Conservation (phyloP, 2,888 invertebrate species). For the Drosophila gaucha region DNA sequence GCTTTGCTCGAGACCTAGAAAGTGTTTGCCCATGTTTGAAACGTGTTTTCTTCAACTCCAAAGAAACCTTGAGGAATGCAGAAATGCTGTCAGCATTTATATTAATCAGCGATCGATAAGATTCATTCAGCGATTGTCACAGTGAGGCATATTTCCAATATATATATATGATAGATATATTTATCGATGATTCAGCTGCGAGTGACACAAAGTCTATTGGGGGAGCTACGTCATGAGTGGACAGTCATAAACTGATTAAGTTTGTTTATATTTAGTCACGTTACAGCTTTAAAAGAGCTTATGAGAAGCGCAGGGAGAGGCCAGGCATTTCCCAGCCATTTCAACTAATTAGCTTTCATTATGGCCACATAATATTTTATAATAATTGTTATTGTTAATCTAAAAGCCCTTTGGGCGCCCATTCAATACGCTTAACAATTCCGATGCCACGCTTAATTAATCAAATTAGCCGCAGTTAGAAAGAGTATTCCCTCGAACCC, state of each 20-base stretch:
- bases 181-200: slow-evolving; percentile 29
- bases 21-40: slow-evolving; percentile 37
- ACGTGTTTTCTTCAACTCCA: background rate
- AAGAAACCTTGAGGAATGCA: slow-evolving; percentile 2
- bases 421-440: slow-evolving; percentile 25
- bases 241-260: too few species aligned
- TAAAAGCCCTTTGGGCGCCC: slow-evolving; percentile 39
- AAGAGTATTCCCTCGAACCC: slow-evolving; percentile 9
- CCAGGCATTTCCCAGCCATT: slow-evolving; percentile 3
- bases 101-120: slow-evolving; percentile 45
- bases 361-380: slow-evolving; percentile 18
- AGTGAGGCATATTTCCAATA: slow-evolving; percentile 6
- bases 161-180: background rate
- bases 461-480: slow-evolving; percentile 55
- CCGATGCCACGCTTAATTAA: slow-evolving; percentile 58
- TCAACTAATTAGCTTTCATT: slow-evolving; percentile 21
- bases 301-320: slow-evolving; percentile 5
- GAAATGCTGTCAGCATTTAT: slow-evolving; percentile 14
- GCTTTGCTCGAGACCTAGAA: slow-evolving; percentile 15
- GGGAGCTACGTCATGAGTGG: slow-evolving; percentile 36
- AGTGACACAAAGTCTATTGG: slow-evolving; percentile 35
- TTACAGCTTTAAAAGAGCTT: background rate
- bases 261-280: slow-evolving; percentile 19
- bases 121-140: slow-evolving; percentile 45
- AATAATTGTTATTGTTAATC: slow-evolving; percentile 40